Conservation (phyloP, 2,113 vertebrate species). For the Odocoileus virginianus region DNA sequence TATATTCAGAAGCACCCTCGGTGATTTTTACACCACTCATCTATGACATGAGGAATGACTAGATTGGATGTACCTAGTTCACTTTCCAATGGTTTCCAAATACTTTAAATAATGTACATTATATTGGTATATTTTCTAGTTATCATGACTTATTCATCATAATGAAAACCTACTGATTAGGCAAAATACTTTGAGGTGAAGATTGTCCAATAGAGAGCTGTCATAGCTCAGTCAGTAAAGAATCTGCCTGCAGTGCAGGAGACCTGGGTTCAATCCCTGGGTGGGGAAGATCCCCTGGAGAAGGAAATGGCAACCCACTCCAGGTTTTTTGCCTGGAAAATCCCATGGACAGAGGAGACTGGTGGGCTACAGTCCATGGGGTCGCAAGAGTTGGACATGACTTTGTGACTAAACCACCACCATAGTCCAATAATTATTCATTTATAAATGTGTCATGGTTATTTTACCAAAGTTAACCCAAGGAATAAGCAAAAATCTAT, state of each 20-base stretch:
- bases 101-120: neutral
- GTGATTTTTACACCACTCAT: neutral
- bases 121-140: neutral
- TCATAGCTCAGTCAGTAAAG: neutral
- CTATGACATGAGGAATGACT: neutral
- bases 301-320: neutral
- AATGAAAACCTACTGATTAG: neutral
- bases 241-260: neutral
- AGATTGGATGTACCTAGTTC: neutral
- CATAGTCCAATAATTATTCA: neutral
- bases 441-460: neutral
- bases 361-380: neutral
- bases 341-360: neutral
- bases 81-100: neutral
- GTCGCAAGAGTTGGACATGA: neutral
- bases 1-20: neutral
- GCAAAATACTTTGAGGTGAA: neutral
- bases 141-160: neutral
- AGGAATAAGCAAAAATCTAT: neutral
- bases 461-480: conserved; percentile 14
- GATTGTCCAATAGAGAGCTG: neutral
- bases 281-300: neutral
- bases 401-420: neutral
- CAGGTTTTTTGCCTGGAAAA: neutral
- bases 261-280: neutral